A percentile compares a stretch with the other conserved stretches of the same genome.
These are phyloP conservation scores for Saguinus midas DNA, from an alignment of 2,113 vertebrate species.

Conservation along the genomic window DNA sequence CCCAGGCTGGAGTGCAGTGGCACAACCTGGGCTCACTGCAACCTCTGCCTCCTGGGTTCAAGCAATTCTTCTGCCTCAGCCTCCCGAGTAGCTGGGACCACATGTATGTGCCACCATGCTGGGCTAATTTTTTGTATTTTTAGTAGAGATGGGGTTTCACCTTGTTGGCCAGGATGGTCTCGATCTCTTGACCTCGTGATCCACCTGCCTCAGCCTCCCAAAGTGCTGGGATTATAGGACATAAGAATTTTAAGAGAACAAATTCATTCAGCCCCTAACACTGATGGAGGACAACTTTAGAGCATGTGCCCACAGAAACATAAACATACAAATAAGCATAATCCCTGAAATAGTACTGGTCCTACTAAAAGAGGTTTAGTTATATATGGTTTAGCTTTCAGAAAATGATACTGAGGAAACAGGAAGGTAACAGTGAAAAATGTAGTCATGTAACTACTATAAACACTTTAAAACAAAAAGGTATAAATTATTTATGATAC, in stretches of 20 bases:
- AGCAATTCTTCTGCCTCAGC: no score
- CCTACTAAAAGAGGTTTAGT: background rate
- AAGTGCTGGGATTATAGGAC: background rate
- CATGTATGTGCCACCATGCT: no score
- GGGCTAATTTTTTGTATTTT: no score
- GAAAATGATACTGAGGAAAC: background rate
- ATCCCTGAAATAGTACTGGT: background rate
- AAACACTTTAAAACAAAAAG: background rate
- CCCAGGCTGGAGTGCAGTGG: no score
- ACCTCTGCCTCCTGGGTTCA: no score
- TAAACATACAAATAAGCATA: background rate
- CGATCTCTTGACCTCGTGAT: no score
- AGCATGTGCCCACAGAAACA: background rate
- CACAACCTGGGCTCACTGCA: no score
- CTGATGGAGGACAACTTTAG: background rate
- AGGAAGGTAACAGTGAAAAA: conserved; percentile 7
- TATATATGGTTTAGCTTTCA: background rate
- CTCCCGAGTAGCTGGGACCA: no score
- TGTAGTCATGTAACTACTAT: background rate
- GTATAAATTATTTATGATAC: background rate
- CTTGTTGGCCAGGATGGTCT: no score
- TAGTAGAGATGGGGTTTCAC: no score
- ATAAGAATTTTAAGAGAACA: background rate
- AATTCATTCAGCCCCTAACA: background rate
- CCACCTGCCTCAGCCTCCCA: no score